Evolutionary conservation across 2,888 invertebrate genomes (phyloP), one percentile per base, ranked within the genome.

Genomic region (Orgyia antiqua): DNA sequence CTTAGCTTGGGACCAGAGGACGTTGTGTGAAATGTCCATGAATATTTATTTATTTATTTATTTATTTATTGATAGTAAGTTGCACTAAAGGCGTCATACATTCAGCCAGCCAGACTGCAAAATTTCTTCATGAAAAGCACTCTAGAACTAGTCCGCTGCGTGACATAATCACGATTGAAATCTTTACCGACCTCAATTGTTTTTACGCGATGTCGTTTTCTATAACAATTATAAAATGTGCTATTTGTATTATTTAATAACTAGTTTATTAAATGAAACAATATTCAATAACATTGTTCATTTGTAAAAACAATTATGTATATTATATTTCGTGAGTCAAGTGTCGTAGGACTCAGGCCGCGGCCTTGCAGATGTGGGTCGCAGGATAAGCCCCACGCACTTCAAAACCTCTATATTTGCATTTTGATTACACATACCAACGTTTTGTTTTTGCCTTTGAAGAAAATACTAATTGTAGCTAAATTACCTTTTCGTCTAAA

Each of bases 331-430:
- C 39, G 47, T 47, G 52, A 50, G 49, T 38, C 41, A 53, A 60
- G 51, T 64, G 64, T 66, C 62, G 61, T 58, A 57, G 68, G 13
- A 3, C 75, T 20, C 10, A 10, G 17, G 76, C 55, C 74, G 52
- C 69, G 80, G 69, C 84, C 83, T 83, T 79, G 58, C 34, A 79
- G 82, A 84, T 83, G 76, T 86, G 68, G 86, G 84, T 68, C 83
- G 69, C 42, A 58, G 83, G 84, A 84, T 83, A 83, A 83, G 68
- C 44, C 29, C 60, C 69, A 71, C 72, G 68, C 69, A 69, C 63
- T 53, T 42, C 51, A n/a, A 10, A 57, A 45, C 56, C 45, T 45
- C 33, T 18, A 46, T 63, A 83, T 86, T 84, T 82, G 74, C 84
- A 86, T 84, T 78, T 79, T 75, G 71, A 84, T 80, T 80, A 73